Base-by-base conservation (phyloP, 2,797 vertebrate species). In the Muraenolepis orangiensis region DNA sequence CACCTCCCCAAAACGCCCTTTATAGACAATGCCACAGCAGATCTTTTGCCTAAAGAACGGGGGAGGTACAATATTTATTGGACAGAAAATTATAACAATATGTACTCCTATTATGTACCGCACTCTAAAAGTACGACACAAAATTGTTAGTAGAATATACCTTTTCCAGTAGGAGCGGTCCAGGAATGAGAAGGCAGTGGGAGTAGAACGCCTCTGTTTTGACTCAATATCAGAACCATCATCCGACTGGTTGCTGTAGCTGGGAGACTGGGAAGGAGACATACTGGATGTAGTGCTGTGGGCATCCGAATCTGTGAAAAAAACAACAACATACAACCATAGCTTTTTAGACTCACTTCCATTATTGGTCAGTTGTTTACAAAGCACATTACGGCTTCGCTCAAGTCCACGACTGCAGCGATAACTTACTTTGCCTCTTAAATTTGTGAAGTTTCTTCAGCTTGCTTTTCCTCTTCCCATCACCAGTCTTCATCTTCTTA, bases 131-230 rank as follows among this genome's bases (percentile, higher is more conserved):
- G 36, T 38, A 38, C 5, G 8, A 10, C 38, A 46, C 40, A 16
- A 18, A 71, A 42, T 18, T 0, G 26, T 16, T 8, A 28, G 28
- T 8, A 14, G 11, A 18, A 18, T 69, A 73, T 81, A 86, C 94
- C 94, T 93, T 85, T 94, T 95, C 94, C 94, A 95, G 86, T 95
- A 95, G 0, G 92, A 93, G 38, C 93, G 93, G 80, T 95, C 94
- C 76, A 95, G 85, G 80, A 95, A 95, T 0, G 94, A 95, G 85
- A 94, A 94, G 69, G 87, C 90, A 6, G 93, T 90, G 0, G 93
- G 91, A 34, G 90, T 80, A 0, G 93, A 81, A 51, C 93, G 93
- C 40, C 93, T 92, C 72, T 93, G 93, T 77, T 94, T 95, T 76
- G 94, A 92, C 86, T 95, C 94, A 0, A 95, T 91, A 77, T 95